Evolutionary conservation across 1,140 invertebrate species (phyloP).

Genomic region (Solenopsis invicta): DNA sequence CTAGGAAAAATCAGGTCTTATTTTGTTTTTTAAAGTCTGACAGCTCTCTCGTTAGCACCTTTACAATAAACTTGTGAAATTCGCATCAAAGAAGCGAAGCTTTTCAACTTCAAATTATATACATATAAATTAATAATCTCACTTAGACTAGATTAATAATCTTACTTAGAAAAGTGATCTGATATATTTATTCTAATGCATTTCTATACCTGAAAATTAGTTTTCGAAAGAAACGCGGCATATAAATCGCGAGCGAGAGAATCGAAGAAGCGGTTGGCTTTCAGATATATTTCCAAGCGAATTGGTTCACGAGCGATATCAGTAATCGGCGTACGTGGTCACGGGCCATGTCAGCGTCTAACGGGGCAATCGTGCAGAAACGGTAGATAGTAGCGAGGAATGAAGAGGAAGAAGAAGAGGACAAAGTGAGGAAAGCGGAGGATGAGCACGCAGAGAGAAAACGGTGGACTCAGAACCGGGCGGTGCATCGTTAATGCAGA

Average conservation of each 20-base stretch:
- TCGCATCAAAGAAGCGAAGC: neutral
- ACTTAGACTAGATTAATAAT: neutral
- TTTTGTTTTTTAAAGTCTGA: neutral
- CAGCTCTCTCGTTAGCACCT: too few relatives aligned
- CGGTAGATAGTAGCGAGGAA: conserved; percentile 10
- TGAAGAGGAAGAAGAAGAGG: conserved; percentile 13
- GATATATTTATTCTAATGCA: neutral
- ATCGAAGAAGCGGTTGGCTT: neutral
- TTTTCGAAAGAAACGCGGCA: neutral
- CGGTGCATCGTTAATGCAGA: conserved; percentile 76
- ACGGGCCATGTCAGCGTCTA: conserved; percentile 60
- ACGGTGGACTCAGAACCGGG: conserved; percentile 62
- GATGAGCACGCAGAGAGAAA: conserved; percentile 7
- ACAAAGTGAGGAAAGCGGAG: conserved; percentile 2
- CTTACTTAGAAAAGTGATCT: neutral
- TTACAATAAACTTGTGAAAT: neutral
- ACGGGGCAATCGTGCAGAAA: conserved; percentile 65
- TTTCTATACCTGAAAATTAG: neutral
- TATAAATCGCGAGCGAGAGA: neutral
- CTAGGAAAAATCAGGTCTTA: neutral
- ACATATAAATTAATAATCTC: too few relatives aligned
- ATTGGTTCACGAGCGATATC: conserved; percentile 47
- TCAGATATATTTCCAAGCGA: conserved; percentile 8
- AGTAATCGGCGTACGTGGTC: conserved; percentile 43
- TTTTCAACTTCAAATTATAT: too few relatives aligned